A percentile compares a stretch with the other conserved stretches of the same genome.
phyloP scores from a whole-genome alignment of 2,113 vertebrate genomes.

The Cichladusa arquata region DNA sequence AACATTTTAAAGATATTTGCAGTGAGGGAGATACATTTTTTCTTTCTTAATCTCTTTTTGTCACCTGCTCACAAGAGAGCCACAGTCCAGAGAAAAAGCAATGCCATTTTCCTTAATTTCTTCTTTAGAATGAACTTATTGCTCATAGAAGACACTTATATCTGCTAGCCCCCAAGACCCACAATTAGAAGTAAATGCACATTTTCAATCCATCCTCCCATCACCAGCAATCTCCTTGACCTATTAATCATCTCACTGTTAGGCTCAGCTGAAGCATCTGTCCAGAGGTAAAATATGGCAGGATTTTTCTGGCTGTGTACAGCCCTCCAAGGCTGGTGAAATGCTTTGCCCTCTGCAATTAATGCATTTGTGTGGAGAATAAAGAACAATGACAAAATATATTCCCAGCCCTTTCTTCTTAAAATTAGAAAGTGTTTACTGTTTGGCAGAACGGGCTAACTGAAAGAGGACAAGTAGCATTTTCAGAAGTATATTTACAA shows the following conservation, averaged over 20 bases:
- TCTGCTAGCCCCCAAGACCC: not conserved
- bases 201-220: slow-evolving; percentile 1
- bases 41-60: slow-evolving; percentile 2
- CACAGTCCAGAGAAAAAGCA: not conserved
- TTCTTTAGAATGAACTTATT: not conserved
- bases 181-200: not conserved
- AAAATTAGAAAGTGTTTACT: not conserved
- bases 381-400: not conserved
- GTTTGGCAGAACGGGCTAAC: not conserved
- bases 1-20: not conserved
- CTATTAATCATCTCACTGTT: not conserved
- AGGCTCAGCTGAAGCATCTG: slow-evolving; percentile 14
- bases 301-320: not conserved
- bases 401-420: not conserved
- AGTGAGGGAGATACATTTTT: not conserved
- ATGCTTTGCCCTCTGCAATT: not conserved
- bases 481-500: not conserved
- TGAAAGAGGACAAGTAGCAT: not conserved
- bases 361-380: not conserved
- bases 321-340: not conserved
- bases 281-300: not conserved
- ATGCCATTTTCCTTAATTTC: not conserved
- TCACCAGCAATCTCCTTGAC: slow-evolving; percentile 32
- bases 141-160: not conserved
- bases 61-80: not conserved